phyloP scores from a whole-genome alignment of 2,113 vertebrate species.

The Microtus pennsylvanicus region DNA sequence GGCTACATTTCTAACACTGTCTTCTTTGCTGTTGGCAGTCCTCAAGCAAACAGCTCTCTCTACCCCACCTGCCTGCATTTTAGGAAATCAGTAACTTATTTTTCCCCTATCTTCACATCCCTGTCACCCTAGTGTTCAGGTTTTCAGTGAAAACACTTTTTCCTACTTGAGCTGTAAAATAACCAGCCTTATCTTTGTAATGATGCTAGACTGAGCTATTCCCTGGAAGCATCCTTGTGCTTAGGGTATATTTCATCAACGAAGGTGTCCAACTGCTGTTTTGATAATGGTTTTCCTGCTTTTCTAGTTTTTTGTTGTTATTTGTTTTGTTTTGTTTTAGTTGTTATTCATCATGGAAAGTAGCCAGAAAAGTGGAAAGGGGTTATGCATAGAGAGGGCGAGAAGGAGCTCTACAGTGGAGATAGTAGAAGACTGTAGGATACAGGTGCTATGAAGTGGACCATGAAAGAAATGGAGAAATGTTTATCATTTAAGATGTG shows the following conservation, averaged over 20 bases:
- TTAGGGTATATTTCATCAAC: not conserved
- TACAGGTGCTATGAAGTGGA: not conserved
- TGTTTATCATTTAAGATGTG: not conserved
- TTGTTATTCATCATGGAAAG: slow-evolving; percentile 24
- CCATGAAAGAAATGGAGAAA: too few species aligned
- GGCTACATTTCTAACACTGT: accelerated
- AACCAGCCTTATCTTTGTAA: not conserved
- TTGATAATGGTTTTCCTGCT: not conserved
- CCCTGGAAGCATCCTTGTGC: not conserved
- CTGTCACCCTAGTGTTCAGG: not conserved
- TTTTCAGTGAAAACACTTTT: not conserved
- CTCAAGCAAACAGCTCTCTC: not conserved
- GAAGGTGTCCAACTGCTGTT: not conserved
- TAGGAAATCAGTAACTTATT: not conserved
- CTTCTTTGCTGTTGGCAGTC: not conserved
- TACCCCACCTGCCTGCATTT: not conserved
- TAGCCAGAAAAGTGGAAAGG: not conserved
- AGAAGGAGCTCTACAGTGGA: not conserved
- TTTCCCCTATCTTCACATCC: not conserved
- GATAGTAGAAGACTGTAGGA: too few species aligned
- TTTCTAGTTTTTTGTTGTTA: not conserved
- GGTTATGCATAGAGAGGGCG: not conserved
- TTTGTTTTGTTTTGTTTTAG: not conserved
- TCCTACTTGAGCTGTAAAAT: not conserved
- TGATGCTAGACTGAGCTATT: not conserved